Conservation (phyloP, 2,797 vertebrate genomes). For the Antrozous pallidus region DNA sequence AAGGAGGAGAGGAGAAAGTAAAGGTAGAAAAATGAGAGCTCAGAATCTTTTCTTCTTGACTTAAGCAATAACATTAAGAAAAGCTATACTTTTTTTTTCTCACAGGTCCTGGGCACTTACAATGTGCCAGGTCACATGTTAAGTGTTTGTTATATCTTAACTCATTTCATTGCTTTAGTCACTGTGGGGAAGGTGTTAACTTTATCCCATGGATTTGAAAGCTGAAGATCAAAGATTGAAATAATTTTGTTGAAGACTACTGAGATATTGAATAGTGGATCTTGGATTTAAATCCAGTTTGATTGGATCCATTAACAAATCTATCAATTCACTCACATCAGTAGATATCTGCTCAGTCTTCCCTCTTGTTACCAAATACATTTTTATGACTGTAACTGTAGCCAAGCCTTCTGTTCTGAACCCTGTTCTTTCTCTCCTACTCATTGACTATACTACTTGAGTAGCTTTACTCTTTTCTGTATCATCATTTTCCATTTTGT, state of each 20-base stretch:
- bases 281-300: not conserved
- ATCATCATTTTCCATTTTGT: not conserved
- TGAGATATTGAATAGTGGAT: not conserved
- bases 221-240: slow-evolving; percentile 4
- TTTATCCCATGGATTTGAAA: not conserved
- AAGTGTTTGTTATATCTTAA: not conserved
- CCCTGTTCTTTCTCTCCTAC: not conserved
- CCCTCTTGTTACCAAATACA: not conserved
- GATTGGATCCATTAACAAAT: not conserved
- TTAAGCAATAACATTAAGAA: not conserved
- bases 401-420: not conserved
- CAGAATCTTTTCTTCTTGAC: not conserved
- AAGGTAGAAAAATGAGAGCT: slow-evolving; percentile 1
- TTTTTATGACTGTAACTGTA: not conserved
- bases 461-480: not conserved
- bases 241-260: not conserved
- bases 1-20: not conserved
- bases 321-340: not conserved
- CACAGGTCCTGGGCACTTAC: no score
- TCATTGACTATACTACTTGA: no score
- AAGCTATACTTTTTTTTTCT: not conserved
- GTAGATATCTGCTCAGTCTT: not conserved
- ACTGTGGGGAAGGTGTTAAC: not conserved
- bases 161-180: not conserved
- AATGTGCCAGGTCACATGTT: not conserved